Evolutionary conservation across 2,888 invertebrate species (phyloP).

Genomic region (Mongoloraphidia duomilia): DNA sequence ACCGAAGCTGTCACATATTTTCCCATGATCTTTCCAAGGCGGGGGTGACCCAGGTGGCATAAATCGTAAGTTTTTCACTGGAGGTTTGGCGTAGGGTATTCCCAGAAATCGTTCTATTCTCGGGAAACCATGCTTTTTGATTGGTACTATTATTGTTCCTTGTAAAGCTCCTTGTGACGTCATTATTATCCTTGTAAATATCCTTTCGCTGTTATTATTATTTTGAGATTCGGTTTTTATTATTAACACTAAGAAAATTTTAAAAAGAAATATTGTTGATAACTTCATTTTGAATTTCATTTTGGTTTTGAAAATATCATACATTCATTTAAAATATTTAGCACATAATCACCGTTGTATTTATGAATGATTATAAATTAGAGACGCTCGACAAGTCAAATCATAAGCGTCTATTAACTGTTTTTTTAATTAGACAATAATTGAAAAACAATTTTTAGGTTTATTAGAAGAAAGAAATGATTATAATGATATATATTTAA

Average conservation of each 20-base stretch:
- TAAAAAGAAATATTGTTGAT: background rate
- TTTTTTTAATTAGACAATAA: too few relatives aligned
- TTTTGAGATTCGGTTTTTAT: slow-evolving; percentile 17
- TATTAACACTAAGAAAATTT: background rate
- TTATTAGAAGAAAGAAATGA: too few relatives aligned
- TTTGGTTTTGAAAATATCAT: background rate
- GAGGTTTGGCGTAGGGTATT: slow-evolving; percentile 70
- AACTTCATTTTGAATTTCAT: background rate
- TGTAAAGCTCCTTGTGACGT: slow-evolving; percentile 53
- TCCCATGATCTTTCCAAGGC: slow-evolving; percentile 53
- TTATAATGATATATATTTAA: too few relatives aligned
- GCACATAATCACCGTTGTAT: too few relatives aligned
- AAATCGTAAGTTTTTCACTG: slow-evolving; percentile 49
- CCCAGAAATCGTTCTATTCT: slow-evolving; percentile 62
- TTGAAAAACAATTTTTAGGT: too few relatives aligned
- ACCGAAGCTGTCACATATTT: slow-evolving; percentile 52
- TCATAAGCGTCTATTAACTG: too few relatives aligned
- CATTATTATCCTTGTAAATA: slow-evolving; percentile 43
- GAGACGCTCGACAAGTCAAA: too few relatives aligned
- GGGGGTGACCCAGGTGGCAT: slow-evolving; percentile 53
- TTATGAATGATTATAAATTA: too few relatives aligned
- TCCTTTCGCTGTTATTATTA: slow-evolving; percentile 29
- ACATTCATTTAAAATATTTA: too few relatives aligned
- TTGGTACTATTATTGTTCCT: slow-evolving; percentile 47
- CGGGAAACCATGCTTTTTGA: slow-evolving; percentile 44